Base-by-base conservation (phyloP, 92 coral and sea anemone species). In the Plumapathes pennacea region DNA sequence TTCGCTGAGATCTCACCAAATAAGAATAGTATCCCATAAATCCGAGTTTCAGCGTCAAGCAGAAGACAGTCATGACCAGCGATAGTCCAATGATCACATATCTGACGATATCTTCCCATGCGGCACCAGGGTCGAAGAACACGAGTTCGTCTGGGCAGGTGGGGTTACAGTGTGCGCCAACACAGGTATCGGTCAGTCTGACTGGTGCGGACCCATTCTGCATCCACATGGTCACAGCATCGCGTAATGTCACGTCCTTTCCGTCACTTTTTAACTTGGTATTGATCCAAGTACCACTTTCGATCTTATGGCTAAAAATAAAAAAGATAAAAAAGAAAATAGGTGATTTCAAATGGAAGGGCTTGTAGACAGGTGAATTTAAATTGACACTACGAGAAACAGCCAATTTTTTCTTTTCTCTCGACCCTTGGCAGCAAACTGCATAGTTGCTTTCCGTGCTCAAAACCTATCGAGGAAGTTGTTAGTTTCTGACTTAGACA, bases 101-200 rank as follows among this genome's bases (percentile, higher is more conserved):
- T 44, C 44, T 38, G 11, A 61, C 45, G 13, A 15, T 25, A 6
- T 20, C 34, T 17, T 24, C 5, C 84, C 84, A 78, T 25, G 38
- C 64, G 24, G 36, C 54, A 21, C 58, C 67, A 9, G 61, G 38
- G 24, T 78, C 84, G 19, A 61, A 45, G 46, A 78, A 78, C n/a
- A 61, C 55, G 39, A 78, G 63, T 25, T 78, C 54, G 33, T 78
- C 84, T 0, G 84, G 84, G 41, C 84, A 78, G 12, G 66, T 78
- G 10, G 84, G 84, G 33, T 78, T 78, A 20, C 84, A 78, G 56
- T 78, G 84, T 20, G 84, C 72, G 3, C 78, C 84, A 6, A 78
- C 42, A 39, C 84, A 78, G 14, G 52, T 61, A 78, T 78, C 84
- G 4, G 62, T 59, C 10, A 61, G 30, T 36, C 66, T 44, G 38